Base-by-base conservation (phyloP, 30 jellyfish, hydroid and myxozoan genomes). In the Turritopsis rubra region DNA sequence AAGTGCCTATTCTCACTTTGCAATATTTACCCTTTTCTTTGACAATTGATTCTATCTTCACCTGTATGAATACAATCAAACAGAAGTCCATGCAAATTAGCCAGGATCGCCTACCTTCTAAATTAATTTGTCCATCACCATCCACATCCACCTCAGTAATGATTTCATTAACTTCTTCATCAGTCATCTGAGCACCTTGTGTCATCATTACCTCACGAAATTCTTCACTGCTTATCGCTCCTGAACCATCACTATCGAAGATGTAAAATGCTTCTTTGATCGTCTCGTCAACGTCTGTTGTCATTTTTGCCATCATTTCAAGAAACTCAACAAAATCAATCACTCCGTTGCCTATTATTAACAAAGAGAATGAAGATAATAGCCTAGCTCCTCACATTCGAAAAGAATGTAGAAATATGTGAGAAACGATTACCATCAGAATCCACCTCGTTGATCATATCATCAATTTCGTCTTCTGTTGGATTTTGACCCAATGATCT, bases 191-290 rank as follows among this genome's bases (percentile, higher is more conserved):
- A 66, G 76, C 76, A 66, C 76, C 76, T 66, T n/a, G 29, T 25
- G 76, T 66, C 76, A 66, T 66, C 76, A 66, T 66, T 5, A 66
- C 76, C 29, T 66, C 29, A 3, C 76, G 76, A 66, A 66, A 66
- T 18, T 66, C 76, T 18, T 66, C 76, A n/a, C 29, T n/a, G 29
- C 76, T 66, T 4, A 66, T 66, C 9, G 76, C 76, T 3, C 76
- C 76, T 66, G 76, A 66, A 66, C 76, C 76, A 66, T 66, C 76
- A 66, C 76, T 66, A 25, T 66, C 76, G 17, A 66, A 66, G 76
- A 66, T 66, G 76, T 66, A 66, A 25, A 66, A 66, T 4, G 76
- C 76, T 66, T 66, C 76, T 17, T 66, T 66, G 7, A 66, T 66
- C 29, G 76, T 66, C 76, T 66, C 76, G 17, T 66, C 76, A 66